These are phyloP conservation scores for Amphiduros pacificus DNA, from an alignment of 2,888 invertebrate genomes.

Conservation along the genomic window DNA sequence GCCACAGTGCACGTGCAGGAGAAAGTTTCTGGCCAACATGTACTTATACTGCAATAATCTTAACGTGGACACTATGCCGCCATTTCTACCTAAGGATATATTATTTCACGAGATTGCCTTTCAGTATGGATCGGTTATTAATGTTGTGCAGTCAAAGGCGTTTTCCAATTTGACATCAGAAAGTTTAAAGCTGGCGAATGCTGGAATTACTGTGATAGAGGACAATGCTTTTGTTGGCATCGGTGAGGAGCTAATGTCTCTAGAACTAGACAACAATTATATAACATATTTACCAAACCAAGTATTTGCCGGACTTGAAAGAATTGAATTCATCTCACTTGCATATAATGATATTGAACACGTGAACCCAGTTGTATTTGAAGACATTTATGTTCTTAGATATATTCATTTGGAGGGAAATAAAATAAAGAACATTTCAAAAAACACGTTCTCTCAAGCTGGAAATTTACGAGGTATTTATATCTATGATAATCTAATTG, in stretches of 20 bases:
- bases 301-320: neutral
- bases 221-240: neutral
- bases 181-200: neutral
- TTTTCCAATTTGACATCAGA: neutral
- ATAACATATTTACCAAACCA: neutral
- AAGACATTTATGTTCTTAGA: neutral
- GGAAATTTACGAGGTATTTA: neutral
- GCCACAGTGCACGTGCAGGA: neutral
- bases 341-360: neutral
- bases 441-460: neutral
- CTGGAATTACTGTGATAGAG: neutral
- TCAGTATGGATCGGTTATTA: neutral
- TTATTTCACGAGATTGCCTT: neutral
- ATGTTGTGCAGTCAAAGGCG: neutral
- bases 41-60: neutral
- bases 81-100: neutral
- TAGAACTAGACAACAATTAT: neutral
- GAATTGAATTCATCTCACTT: neutral
- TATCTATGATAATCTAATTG: neutral
- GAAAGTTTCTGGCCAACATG: neutral
- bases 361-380: neutral
- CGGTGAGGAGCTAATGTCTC: neutral
- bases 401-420: neutral
- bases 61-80: neutral
- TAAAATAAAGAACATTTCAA: neutral